Conservation (phyloP, 2,113 vertebrate species). For the Thinocorus orbignyianus region DNA sequence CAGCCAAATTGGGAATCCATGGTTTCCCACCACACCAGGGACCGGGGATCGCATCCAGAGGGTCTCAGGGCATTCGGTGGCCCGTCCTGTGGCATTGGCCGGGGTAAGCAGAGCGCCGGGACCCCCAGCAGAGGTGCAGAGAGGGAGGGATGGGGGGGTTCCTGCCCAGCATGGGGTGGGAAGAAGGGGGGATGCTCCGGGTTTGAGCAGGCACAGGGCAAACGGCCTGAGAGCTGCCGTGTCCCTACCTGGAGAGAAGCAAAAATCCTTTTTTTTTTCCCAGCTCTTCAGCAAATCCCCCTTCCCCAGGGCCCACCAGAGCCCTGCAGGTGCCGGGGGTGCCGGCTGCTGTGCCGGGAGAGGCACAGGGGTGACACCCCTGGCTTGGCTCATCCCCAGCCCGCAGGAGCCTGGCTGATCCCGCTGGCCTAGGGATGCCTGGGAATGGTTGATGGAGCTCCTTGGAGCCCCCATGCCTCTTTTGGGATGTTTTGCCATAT, state of each 20-base stretch:
- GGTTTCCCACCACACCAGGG: neutral
- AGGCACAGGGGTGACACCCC: rapidly evolving
- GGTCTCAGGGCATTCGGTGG: neutral
- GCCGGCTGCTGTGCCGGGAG: no score
- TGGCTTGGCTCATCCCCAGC: neutral
- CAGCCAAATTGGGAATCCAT: neutral
- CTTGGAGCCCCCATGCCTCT: neutral
- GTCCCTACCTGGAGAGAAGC: neutral
- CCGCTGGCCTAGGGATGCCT: rapidly evolving
- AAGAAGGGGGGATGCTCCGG: neutral
- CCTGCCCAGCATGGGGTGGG: rapidly evolving
- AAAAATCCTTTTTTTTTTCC: neutral
- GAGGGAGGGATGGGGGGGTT: neutral
- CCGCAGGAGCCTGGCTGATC: neutral
- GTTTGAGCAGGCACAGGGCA: neutral
- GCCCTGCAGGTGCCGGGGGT: neutral
- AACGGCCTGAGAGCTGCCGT: rapidly evolving
- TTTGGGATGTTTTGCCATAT: neutral
- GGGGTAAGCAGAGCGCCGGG: neutral
- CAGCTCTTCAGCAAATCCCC: neutral
- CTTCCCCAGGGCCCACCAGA: neutral
- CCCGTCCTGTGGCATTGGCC: rapidly evolving
- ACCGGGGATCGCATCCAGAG: neutral
- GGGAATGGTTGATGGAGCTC: neutral
- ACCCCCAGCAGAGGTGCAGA: neutral